Evolutionary conservation across 2,797 vertebrate species (phyloP).

Genomic region (Synaphobranchus kaupii): DNA sequence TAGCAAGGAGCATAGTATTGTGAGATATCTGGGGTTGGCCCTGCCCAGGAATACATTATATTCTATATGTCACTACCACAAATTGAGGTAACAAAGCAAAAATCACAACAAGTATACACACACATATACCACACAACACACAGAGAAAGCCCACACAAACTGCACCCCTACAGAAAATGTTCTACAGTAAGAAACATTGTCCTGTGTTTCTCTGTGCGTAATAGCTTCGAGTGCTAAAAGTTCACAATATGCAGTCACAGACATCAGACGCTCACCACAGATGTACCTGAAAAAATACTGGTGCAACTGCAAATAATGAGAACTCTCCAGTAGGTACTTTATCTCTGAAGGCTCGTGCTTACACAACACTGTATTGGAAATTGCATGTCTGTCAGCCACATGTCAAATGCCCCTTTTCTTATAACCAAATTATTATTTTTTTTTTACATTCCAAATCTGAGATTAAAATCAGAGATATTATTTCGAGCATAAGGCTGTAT

Average conservation of each 20-base stretch:
- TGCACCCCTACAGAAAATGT: slow-evolving; percentile 22
- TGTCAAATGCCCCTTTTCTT: too few relatives aligned
- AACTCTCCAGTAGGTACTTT: slow-evolving; percentile 37
- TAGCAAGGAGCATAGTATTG: background rate
- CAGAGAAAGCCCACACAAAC: slow-evolving; percentile 39
- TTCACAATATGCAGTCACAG: slow-evolving; percentile 44
- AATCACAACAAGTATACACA: slow-evolving; percentile 33
- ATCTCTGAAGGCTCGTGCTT: slow-evolving; percentile 29
- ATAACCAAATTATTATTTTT: background rate
- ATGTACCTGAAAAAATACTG: background rate
- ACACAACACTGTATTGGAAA: background rate
- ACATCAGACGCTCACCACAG: slow-evolving; percentile 49
- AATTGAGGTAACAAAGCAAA: slow-evolving; percentile 23
- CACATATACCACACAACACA: slow-evolving; percentile 29
- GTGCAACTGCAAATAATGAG: background rate
- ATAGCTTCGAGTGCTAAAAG: slow-evolving; percentile 31
- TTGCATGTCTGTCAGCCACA: background rate
- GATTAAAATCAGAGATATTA: slow-evolving; percentile 12
- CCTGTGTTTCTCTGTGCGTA: slow-evolving; percentile 23
- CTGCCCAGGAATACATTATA: background rate
- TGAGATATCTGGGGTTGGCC: background rate
- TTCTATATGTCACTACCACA: background rate
- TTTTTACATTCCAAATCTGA: background rate
- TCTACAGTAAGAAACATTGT: slow-evolving; percentile 24
- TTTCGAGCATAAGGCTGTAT: background rate